Percentiles rank a stretch among this genome's conserved stretches.
phyloP scores from a whole-genome alignment of 2,113 vertebrate genomes.

The Pelmatolapia mariae region DNA sequence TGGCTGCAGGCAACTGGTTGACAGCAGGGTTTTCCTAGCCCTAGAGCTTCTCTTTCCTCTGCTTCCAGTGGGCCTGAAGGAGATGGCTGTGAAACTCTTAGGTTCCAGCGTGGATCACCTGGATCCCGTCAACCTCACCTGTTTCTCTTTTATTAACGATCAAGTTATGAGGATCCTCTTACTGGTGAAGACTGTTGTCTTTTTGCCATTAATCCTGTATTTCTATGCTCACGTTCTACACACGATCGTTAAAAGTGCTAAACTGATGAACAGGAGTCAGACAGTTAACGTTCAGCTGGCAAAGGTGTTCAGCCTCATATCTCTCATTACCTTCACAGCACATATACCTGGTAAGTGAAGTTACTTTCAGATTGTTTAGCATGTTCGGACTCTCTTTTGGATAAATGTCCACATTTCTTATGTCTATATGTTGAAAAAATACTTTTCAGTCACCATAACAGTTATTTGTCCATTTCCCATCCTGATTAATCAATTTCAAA shows the following conservation, averaged over 20 bases:
- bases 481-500: neutral
- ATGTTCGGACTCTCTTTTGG: neutral
- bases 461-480: neutral
- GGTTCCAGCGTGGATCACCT: constrained; percentile 20
- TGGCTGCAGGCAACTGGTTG: constrained; percentile 13
- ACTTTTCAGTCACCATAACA: neutral
- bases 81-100: constrained; percentile 23
- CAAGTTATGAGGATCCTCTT: constrained; percentile 3
- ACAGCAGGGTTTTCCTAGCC: constrained; percentile 38
- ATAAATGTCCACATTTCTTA: neutral
- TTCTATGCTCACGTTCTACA: constrained; percentile 46
- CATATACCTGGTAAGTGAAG: constrained; percentile 51
- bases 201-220: constrained; percentile 46
- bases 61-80: constrained; percentile 29
- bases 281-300: constrained; percentile 38
- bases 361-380: neutral
- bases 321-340: constrained; percentile 49
- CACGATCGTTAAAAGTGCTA: constrained; percentile 31
- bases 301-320: constrained; percentile 53
- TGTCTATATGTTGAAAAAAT: neutral
- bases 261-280: constrained; percentile 43
- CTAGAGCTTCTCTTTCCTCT: constrained; percentile 44
- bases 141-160: constrained; percentile 61
- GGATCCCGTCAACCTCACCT: constrained; percentile 38
- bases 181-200: constrained; percentile 21